Base-by-base conservation (phyloP, 2,888 invertebrate genomes). In the Meghimatium bilineatum region DNA sequence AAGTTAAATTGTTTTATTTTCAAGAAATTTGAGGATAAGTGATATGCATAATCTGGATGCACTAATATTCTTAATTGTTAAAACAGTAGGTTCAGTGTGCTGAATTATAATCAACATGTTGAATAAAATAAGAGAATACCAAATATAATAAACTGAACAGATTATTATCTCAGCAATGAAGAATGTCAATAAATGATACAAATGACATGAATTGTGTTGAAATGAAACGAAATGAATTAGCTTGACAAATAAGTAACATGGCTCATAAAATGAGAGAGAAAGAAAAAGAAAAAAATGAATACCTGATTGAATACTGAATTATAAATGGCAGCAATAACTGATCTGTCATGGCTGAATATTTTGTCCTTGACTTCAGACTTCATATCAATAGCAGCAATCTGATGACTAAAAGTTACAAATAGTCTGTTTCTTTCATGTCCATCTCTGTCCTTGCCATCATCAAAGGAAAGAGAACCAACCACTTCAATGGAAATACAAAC, bases 281-380 rank as follows among this genome's bases (percentile, higher is more conserved):
- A 44, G 5, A 44, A 44, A 44, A 52, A 52, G 32, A 6, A 60
- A 8, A 44, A 44, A 44, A 52, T 32, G 32, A 6, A 60, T 49
- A 93, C 93, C 92, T 93, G 94, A 85, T 93, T 93, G 85, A 92
- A 93, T 8, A 90, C 89, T 26, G 89, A 88, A 88, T 93, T 93
- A 86, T 93, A 93, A 34, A 92, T 72, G 12, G 92, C 92, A 23
- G 91, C 87, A 8, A 93, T 90, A 2, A 94, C 91, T 0, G 93
- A 91, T 85, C 92, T 93, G 81, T 93, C 93, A 86, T 94, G 94
- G 74, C 92, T 93, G 89, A 93, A 87, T 49, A 93, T 89, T 36
- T 93, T 88, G 86, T 93, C 92, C 66, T 89, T 90, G 38, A 92
- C 90, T 87, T 93, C 93, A 0, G 89, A 89, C 87, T 93, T 93